A percentile compares a stretch with the other conserved stretches of the same genome.
Conservation (phyloP, 2,888 invertebrate genomes). For the Antheraea yamamai region DNA sequence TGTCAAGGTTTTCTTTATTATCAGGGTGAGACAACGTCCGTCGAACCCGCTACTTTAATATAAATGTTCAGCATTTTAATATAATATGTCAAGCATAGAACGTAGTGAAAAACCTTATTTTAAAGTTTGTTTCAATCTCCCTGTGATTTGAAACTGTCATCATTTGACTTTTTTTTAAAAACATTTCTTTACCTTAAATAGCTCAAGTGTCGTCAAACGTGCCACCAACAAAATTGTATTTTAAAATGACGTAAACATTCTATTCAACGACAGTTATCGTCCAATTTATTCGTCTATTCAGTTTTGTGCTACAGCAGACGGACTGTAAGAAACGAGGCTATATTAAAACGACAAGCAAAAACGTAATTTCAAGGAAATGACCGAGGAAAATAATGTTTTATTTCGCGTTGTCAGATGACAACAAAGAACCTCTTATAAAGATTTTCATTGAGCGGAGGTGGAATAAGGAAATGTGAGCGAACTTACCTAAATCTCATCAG, state of each 20-base stretch:
- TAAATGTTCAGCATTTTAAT: not conserved
- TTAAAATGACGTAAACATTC: constrained; percentile 38
- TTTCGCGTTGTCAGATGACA: constrained; percentile 42
- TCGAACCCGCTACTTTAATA: too few species aligned
- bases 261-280: constrained; percentile 37
- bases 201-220: not conserved
- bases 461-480: constrained; percentile 59
- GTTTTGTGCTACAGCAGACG: constrained; percentile 37
- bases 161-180: not conserved
- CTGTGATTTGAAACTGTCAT: not conserved
- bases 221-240: constrained; percentile 26
- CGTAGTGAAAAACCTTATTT: not conserved
- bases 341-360: constrained; percentile 50
- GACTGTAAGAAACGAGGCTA: constrained; percentile 39
- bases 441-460: constrained; percentile 52
- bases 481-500: constrained; percentile 57
- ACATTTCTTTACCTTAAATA: not conserved
- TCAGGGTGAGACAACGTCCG: too few species aligned
- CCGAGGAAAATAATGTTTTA: constrained; percentile 50
- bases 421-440: constrained; percentile 60
- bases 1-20: too few species aligned
- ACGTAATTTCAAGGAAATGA: constrained; percentile 49
- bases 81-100: not conserved
- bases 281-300: constrained; percentile 41
- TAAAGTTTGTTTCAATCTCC: not conserved